These are phyloP conservation scores for Riptortus pedestris DNA, from an alignment of 1,140 invertebrate species.

Conservation along the genomic window DNA sequence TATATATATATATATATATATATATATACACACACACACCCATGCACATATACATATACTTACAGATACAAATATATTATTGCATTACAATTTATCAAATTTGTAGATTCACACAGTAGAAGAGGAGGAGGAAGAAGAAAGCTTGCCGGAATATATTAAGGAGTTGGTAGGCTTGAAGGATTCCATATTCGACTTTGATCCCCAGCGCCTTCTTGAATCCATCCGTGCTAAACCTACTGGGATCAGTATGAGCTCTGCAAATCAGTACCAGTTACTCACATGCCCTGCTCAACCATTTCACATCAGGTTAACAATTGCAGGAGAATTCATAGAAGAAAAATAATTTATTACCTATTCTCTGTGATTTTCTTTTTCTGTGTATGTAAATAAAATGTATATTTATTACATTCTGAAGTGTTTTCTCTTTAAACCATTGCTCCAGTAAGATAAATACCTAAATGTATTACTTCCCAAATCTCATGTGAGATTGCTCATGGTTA, in stretches of 20 bases:
- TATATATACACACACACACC: too few species aligned
- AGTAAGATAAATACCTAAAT: too few species aligned
- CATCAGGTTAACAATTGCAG: slow-evolving; percentile 23
- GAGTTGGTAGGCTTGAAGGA: slow-evolving; percentile 1
- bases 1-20: too few species aligned
- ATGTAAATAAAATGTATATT: too few species aligned
- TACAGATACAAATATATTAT: too few species aligned
- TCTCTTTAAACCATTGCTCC: too few species aligned
- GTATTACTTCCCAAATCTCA: too few species aligned
- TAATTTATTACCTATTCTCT: slow-evolving; percentile 48
- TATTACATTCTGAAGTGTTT: too few species aligned
- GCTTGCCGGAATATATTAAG: background rate
- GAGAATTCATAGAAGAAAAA: slow-evolving; percentile 24
- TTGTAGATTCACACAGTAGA: background rate
- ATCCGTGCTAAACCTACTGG: background rate
- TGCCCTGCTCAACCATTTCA: slow-evolving; percentile 22
- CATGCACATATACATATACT: too few species aligned
- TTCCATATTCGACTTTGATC: background rate
- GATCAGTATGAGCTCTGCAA: background rate
- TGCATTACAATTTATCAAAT: too few species aligned
- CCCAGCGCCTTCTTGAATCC: background rate
- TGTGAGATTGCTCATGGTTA: too few species aligned
- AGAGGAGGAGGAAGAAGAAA: slow-evolving; percentile 3
- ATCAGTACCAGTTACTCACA: slow-evolving; percentile 14
- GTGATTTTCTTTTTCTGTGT: too few species aligned